Base-by-base conservation (phyloP, 2,113 vertebrate genomes). In the Cnemophilus loriae region DNA sequence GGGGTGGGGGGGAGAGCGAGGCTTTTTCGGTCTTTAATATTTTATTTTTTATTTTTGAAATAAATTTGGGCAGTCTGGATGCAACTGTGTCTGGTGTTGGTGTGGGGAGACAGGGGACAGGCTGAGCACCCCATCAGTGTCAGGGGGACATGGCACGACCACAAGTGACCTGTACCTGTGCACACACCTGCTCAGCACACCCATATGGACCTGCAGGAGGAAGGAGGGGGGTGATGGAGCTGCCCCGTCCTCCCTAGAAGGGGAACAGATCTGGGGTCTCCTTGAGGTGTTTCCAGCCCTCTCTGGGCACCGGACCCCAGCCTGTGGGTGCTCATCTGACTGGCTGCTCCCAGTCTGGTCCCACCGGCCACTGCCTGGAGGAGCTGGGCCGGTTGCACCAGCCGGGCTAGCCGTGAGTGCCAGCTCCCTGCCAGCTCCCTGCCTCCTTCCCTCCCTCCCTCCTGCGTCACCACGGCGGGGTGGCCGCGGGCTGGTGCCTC, bases 41-140 rank as follows among this genome's bases (percentile, higher is more conserved):
- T 85, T 95, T 90, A 80, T 93, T 96, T 95, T 95, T 94, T 88
- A 91, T 91, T 95, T 89, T 91, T 95, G 95, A 94, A 94, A 94
- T 94, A 86, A 88, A 94, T 93, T 94, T 64, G 91, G 93, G 89
- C 89, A 89, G 84, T 92, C 91, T 92, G 89, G 89, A 94, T 82
- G 96, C 64, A 79, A 37, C 73, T 0, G 17, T 17, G 75, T 85
- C 47, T 67, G 70, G n/a, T 10, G 10, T 33, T 2, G 4, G 11
- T n/a, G 16, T 19, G 2, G 49, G 42, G 37, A 8, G 3, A 6
- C 42, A 4, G 15, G n/a, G 24, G 35, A n/a, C 13, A 33, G 23
- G 23, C 9, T 10, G 39, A 35, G 16, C 8, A 20, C 53, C n/a
- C 30, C 5, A 1, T 12, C 16, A 7, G 28, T 19, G 55, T 10